These are phyloP conservation scores for Astyanax mexicanus DNA, from an alignment of 2,797 vertebrate genomes.

Conservation along the genomic window DNA sequence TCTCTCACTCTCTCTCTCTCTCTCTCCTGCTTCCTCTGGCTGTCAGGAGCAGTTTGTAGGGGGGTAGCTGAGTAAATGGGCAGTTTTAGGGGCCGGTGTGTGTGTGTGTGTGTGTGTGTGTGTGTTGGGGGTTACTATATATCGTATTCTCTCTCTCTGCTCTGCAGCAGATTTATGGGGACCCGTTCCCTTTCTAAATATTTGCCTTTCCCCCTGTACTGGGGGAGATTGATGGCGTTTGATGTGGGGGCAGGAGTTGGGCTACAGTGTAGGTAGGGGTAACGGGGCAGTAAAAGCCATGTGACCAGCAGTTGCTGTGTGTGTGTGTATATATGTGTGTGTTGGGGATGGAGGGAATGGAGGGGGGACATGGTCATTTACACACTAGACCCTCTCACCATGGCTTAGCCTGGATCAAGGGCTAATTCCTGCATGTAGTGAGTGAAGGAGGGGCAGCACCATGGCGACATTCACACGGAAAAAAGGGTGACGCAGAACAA, in stretches of 20 bases:
- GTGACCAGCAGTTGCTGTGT: conserved; percentile 62
- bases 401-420: not conserved
- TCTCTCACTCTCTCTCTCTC: not conserved
- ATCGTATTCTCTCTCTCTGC: conserved; percentile 74
- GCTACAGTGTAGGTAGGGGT: conserved; percentile 63
- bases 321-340: too few relatives aligned
- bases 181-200: conserved; percentile 85
- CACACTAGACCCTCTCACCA: not conserved
- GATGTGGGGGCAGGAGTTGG: conserved; percentile 67
- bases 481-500: not conserved
- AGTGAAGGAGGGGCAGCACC: not conserved
- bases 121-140: conserved; percentile 66
- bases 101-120: conserved; percentile 55
- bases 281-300: conserved; percentile 58
- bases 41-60: conserved; percentile 68
- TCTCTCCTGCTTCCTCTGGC: conserved; percentile 61
- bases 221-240: conserved; percentile 84
- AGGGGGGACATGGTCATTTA: not conserved
- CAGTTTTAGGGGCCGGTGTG: conserved; percentile 60
- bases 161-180: conserved; percentile 83
- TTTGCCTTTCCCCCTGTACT: conserved; percentile 84
- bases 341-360: too few relatives aligned
- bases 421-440: conserved; percentile 5
- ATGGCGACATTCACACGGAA: not conserved
- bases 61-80: conserved; percentile 60